Evolutionary conservation across 2,888 invertebrate genomes (phyloP).

Genomic region (Acrobasis repandana): DNA sequence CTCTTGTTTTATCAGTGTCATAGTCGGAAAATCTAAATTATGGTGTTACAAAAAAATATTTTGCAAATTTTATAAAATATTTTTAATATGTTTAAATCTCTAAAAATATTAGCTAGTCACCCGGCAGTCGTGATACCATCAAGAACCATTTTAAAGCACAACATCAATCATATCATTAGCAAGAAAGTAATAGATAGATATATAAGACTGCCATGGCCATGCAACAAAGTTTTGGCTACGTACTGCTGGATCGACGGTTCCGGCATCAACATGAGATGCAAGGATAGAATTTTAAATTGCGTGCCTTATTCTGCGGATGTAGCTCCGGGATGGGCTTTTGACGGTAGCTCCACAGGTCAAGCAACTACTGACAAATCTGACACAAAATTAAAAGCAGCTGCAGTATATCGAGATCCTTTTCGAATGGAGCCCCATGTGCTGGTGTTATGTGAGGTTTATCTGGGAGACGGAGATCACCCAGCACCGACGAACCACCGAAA

Average conservation of each 20-base stretch:
- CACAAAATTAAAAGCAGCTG: conserved; percentile 92
- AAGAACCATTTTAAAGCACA: conserved; percentile 59
- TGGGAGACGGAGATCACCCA: conserved; percentile 87
- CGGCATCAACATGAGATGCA: conserved; percentile 86
- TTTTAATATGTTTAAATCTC: not conserved
- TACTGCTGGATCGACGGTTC: conserved; percentile 92
- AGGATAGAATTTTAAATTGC: conserved; percentile 86
- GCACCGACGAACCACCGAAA: conserved; percentile 88
- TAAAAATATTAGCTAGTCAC: not conserved
- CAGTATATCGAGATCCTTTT: conserved; percentile 96
- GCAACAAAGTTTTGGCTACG: conserved; percentile 84
- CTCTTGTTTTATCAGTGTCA: not conserved
- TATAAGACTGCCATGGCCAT: conserved; percentile 81
- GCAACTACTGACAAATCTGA: conserved; percentile 93
- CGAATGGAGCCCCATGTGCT: conserved; percentile 92
- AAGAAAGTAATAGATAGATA: conserved; percentile 79
- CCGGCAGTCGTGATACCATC: conserved; percentile 31
- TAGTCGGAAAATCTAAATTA: not conserved
- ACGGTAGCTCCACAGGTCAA: conserved; percentile 95
- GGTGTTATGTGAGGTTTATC: conserved; percentile 92
- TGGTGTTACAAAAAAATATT: not conserved
- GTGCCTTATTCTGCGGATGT: conserved; percentile 80
- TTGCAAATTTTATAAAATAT: not conserved
- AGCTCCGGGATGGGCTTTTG: conserved; percentile 93
- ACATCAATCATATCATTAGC: conserved; percentile 72